These are phyloP conservation scores for Paedocypris micromegethes DNA, from an alignment of 2,797 vertebrate genomes.

Conservation along the genomic window DNA sequence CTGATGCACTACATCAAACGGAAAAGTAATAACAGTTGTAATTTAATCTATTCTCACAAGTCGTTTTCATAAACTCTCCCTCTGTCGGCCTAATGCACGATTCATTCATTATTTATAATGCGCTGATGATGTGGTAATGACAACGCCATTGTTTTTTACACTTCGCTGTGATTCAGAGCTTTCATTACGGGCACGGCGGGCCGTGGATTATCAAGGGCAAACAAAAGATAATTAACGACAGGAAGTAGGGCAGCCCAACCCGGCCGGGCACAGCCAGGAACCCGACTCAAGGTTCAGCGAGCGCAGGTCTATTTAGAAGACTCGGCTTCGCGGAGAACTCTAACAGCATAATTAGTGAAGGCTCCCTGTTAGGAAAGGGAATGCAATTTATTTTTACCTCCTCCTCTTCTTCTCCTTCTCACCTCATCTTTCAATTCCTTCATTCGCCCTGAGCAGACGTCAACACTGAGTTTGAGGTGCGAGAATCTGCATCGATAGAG, in stretches of 20 bases:
- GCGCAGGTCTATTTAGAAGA: constrained; percentile 56
- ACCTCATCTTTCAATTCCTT: constrained; percentile 26
- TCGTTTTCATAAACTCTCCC: constrained; percentile 95
- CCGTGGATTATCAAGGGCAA: constrained; percentile 94
- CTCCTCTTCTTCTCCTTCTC: constrained; percentile 40
- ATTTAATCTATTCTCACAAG: constrained; percentile 98
- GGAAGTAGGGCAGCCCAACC: constrained; percentile 64
- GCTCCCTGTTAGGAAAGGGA: constrained; percentile 52
- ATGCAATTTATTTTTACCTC: constrained; percentile 53
- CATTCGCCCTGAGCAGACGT: constrained; percentile 35
- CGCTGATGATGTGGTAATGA: constrained; percentile 95
- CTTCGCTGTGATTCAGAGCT: constrained; percentile 87
- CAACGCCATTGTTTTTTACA: constrained; percentile 91
- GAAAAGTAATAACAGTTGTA: constrained; percentile 96
- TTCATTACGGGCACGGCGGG: constrained; percentile 86
- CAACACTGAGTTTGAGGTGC: constrained; percentile 43
- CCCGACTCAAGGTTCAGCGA: constrained; percentile 67
- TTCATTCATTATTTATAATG: constrained; percentile 98
- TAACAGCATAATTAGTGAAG: constrained; percentile 66
- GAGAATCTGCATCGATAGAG: constrained; percentile 39
- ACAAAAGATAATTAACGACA: constrained; percentile 98
- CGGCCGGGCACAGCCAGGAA: constrained; percentile 64
- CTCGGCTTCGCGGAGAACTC: constrained; percentile 63
- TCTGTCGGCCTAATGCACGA: constrained; percentile 83
- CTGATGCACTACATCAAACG: constrained; percentile 94